phyloP scores from a whole-genome alignment of 2,113 vertebrate genomes.

The Scytalopus superciliaris region DNA sequence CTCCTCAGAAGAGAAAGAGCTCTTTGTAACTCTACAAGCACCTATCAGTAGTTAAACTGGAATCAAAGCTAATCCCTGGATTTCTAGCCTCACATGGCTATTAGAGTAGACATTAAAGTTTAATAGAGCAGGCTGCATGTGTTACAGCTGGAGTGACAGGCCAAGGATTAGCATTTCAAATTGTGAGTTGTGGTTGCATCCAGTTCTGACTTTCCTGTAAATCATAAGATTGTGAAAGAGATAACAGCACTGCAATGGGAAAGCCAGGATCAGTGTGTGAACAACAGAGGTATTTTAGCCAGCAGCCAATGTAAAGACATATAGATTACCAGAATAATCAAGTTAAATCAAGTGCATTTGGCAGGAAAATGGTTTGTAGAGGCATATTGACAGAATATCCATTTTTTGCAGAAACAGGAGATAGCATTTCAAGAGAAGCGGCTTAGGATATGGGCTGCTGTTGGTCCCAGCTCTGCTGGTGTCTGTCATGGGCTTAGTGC shows the following conservation, averaged over 20 bases:
- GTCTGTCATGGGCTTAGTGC: neutral
- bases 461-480: neutral
- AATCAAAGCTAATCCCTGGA: slow-evolving; percentile 68
- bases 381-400: neutral
- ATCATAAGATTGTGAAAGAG: neutral
- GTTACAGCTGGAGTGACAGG: slow-evolving; percentile 57
- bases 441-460: neutral
- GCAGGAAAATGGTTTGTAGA: neutral
- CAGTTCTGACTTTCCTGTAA: slow-evolving; percentile 56
- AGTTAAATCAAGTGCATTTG: neutral
- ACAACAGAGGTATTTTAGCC: neutral
- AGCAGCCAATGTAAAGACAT: neutral
- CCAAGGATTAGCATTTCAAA: slow-evolving; percentile 57
- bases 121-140: slow-evolving; percentile 35
- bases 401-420: neutral
- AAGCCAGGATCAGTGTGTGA: neutral
- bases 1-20: slow-evolving; percentile 22
- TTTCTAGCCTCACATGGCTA: slow-evolving; percentile 51
- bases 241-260: neutral
- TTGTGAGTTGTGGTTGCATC: slow-evolving; percentile 38
- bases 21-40: slow-evolving; percentile 28
- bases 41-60: slow-evolving; percentile 57
- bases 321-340: neutral
- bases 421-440: neutral
- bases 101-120: slow-evolving; percentile 59